phyloP scores from a whole-genome alignment of 2,113 vertebrate genomes.

The Telmatochromis brachygnathus region DNA sequence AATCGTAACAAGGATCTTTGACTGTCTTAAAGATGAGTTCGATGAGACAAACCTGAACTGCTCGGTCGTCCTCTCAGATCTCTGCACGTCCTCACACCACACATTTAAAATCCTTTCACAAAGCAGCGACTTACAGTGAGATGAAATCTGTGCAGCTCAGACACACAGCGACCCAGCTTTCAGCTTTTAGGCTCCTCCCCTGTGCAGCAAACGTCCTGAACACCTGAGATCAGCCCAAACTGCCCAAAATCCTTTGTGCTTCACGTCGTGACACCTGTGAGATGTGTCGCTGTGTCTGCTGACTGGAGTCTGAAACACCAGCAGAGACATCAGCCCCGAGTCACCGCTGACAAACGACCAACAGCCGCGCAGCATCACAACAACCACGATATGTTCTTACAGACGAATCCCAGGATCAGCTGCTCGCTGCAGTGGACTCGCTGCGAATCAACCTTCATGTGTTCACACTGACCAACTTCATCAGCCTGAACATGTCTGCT shows the following conservation, averaged over 20 bases:
- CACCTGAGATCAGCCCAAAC: background rate
- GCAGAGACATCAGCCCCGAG: background rate
- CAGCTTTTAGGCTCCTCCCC: background rate
- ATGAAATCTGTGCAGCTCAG: background rate
- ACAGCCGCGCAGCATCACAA: background rate
- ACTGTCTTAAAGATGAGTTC: background rate
- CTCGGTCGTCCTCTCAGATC: background rate
- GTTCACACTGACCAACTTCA: accelerated
- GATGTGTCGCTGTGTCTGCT: background rate
- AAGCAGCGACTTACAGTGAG: background rate
- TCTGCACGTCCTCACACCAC: background rate
- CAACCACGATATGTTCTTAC: background rate
- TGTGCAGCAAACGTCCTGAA: background rate
- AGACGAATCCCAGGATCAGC: accelerated
- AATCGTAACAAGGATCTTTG: background rate
- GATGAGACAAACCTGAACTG: background rate
- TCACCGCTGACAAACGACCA: background rate
- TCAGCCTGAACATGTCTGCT: background rate
- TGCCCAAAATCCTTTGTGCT: background rate
- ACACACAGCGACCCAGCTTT: background rate
- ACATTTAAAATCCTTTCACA: background rate
- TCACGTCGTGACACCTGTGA: background rate
- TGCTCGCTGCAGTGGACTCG: background rate
- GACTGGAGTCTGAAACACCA: background rate
- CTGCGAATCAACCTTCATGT: background rate